These are phyloP conservation scores for Campoplex capitator DNA, from an alignment of 2,888 invertebrate species.

Conservation along the genomic window DNA sequence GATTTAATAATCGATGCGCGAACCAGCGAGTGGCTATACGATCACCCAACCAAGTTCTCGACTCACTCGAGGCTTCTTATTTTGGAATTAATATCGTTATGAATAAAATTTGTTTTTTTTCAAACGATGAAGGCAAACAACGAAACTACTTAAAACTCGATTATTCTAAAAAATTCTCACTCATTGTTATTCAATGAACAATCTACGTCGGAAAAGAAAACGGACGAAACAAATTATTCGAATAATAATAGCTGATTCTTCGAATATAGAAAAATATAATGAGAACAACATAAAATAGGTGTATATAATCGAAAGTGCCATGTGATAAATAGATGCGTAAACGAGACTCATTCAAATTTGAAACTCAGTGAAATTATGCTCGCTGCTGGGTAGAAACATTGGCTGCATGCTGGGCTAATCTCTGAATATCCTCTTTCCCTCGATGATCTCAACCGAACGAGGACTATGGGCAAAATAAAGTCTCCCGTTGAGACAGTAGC, in stretches of 20 bases:
- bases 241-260: neutral
- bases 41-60: no score
- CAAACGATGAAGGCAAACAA: neutral
- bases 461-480: conserved; percentile 37
- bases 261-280: neutral
- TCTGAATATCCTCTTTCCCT: conserved; percentile 53
- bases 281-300: neutral
- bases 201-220: no score
- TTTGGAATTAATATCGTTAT: neutral
- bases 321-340: conserved; percentile 25
- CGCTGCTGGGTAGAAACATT: conserved; percentile 26
- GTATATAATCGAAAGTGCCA: neutral
- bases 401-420: conserved; percentile 35
- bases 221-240: neutral
- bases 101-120: neutral
- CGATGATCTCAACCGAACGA: conserved; percentile 33
- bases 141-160: no score
- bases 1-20: neutral
- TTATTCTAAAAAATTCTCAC: neutral
- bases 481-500: conserved; percentile 54
- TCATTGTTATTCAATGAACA: neutral
- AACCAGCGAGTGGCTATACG: no score
- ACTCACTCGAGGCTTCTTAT: no score
- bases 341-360: conserved; percentile 52
- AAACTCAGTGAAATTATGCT: conserved; percentile 34